These are phyloP conservation scores for Chromoteleia sp. DNA, from an alignment of 2,888 invertebrate genomes.

Conservation along the genomic window DNA sequence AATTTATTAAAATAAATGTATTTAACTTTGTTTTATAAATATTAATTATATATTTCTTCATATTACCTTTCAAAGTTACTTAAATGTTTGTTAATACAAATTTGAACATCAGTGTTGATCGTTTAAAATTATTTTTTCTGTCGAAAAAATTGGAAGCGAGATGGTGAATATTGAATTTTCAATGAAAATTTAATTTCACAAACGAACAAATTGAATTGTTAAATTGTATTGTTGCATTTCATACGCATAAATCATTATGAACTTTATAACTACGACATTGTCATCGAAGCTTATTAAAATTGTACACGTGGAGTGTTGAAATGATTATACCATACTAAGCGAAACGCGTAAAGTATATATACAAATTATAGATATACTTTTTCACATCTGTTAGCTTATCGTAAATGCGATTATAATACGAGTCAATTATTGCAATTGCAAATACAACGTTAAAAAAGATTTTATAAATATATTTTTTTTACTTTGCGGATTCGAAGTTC, in stretches of 20 bases:
- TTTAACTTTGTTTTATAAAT: not conserved
- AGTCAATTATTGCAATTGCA: slow-evolving; percentile 56
- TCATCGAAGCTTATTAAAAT: slow-evolving; percentile 33
- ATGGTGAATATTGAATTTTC: slow-evolving; percentile 44
- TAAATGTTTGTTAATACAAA: not conserved
- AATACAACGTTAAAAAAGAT: slow-evolving; percentile 39
- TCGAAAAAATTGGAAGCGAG: slow-evolving; percentile 22
- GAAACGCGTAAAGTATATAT: slow-evolving; percentile 27
- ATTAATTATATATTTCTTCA: not conserved
- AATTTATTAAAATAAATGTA: too few relatives aligned
- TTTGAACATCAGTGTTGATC: slow-evolving; percentile 7
- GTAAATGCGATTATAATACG: slow-evolving; percentile 54
- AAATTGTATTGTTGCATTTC: slow-evolving; percentile 36
- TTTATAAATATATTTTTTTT: slow-evolving; percentile 66
- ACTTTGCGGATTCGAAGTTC: slow-evolving; percentile 52
- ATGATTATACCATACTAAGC: slow-evolving; percentile 1
- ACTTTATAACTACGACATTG: slow-evolving; percentile 31
- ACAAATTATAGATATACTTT: slow-evolving; percentile 25
- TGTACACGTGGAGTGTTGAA: slow-evolving; percentile 28
- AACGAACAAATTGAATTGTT: slow-evolving; percentile 19
- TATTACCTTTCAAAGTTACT: not conserved
- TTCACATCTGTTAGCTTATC: slow-evolving; percentile 42
- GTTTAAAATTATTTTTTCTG: slow-evolving; percentile 22
- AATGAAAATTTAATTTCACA: slow-evolving; percentile 54
- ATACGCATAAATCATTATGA: slow-evolving; percentile 1